These are phyloP conservation scores for Macrosiphum euphorbiae DNA, from an alignment of 2,888 invertebrate species.

Conservation along the genomic window DNA sequence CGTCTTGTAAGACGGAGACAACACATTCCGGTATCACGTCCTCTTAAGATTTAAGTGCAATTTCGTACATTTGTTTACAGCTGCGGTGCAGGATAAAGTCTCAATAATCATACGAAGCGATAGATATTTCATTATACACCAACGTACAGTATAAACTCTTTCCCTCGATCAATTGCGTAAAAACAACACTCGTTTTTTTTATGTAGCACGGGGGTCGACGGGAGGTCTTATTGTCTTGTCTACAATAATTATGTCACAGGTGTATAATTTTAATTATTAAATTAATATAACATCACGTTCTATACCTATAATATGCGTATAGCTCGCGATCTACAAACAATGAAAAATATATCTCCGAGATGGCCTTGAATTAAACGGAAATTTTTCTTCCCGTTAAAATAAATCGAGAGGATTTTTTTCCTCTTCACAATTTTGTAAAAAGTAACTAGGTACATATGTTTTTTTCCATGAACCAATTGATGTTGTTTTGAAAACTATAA, in stretches of 20 bases:
- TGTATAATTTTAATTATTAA: constrained; percentile 24
- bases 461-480: background rate
- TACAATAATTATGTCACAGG: constrained; percentile 14
- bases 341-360: background rate
- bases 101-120: background rate
- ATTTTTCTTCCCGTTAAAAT: background rate
- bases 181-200: constrained; percentile 25
- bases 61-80: background rate
- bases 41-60: background rate
- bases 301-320: background rate
- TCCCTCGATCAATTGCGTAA: background rate
- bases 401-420: background rate
- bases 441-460: background rate
- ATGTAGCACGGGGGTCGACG: background rate
- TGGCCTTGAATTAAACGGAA: constrained; percentile 43
- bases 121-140: constrained; percentile 1
- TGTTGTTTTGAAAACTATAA: background rate
- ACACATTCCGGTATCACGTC: too few relatives aligned
- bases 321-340: constrained; percentile 3
- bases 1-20: too few relatives aligned
- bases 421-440: background rate
- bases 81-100: background rate
- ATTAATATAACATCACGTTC: background rate
- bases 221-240: constrained; percentile 41
- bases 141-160: background rate